Percentiles rank a stretch among this genome's conserved stretches.
phyloP scores from a whole-genome alignment of 1,140 invertebrate species.

The Archegozetes longisetosus region DNA sequence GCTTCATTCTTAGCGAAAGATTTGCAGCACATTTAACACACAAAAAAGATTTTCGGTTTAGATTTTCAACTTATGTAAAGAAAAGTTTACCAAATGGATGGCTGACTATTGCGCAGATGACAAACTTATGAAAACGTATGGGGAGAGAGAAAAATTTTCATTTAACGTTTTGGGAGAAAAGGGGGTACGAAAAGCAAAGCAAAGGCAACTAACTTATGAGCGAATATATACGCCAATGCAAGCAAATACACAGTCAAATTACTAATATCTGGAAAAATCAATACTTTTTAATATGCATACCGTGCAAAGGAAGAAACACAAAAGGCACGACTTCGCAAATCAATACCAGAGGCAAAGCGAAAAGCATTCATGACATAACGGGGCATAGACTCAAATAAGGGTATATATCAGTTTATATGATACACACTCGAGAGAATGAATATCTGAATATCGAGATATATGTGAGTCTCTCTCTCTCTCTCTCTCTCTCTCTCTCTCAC shows the following conservation, averaged over 20 bases:
- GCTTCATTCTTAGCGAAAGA: background rate
- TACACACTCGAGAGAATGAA: too few relatives aligned
- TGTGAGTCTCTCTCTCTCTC: background rate
- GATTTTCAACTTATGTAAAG: background rate
- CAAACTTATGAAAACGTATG: background rate
- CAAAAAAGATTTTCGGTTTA: background rate
- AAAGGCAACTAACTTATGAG: background rate
- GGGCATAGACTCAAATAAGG: background rate
- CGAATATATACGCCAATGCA: too few relatives aligned
- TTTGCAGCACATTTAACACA: background rate
- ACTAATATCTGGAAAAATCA: conserved; percentile 6
- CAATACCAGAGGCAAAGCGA: background rate
- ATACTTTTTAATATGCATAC: conserved; percentile 6
- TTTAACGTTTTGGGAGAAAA: background rate
- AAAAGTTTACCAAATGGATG: background rate
- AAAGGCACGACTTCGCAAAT: background rate
- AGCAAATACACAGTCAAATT: too few relatives aligned
- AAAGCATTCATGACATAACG: background rate
- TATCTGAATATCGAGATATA: too few relatives aligned
- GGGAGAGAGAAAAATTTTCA: background rate
- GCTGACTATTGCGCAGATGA: background rate
- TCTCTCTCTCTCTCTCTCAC: background rate
- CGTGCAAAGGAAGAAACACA: background rate
- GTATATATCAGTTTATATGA: too few relatives aligned
- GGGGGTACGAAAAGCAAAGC: background rate